Evolutionary conservation across 2,797 vertebrate genomes (phyloP).

Genomic region (Chiroxiphia lanceolata): DNA sequence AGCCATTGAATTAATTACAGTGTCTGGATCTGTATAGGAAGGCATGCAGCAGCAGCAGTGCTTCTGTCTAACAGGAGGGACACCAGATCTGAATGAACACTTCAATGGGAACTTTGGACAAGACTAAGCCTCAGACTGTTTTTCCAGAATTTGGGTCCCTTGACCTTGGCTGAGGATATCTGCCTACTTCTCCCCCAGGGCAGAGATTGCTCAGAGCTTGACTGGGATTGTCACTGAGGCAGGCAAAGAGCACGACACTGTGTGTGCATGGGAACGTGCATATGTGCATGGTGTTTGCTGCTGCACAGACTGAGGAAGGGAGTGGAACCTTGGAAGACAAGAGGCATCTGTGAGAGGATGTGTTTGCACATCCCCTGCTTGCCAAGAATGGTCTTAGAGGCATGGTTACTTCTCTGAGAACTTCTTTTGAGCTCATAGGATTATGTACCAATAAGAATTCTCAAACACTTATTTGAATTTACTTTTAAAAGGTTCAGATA

Average conservation of each 20-base stretch:
- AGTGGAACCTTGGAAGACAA: background rate
- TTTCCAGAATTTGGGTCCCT: accelerated
- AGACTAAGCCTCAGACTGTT: background rate
- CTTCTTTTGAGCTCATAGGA: background rate
- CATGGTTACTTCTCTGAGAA: background rate
- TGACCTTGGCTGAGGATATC: background rate
- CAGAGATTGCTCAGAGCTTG: background rate
- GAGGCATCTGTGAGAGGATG: background rate
- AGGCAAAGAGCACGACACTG: accelerated
- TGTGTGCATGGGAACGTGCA: accelerated
- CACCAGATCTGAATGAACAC: background rate
- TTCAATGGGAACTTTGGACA: background rate
- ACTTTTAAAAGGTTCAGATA: background rate
- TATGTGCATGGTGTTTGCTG: background rate
- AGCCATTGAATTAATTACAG: background rate
- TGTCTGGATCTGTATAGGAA: background rate
- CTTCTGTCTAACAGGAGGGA: background rate
- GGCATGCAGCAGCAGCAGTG: background rate
- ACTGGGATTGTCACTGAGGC: accelerated
- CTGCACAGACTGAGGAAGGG: accelerated
- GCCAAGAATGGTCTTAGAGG: background rate
- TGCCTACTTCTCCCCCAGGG: background rate
- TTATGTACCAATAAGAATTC: background rate
- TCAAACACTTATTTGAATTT: background rate
- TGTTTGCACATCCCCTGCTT: background rate